phyloP scores from a whole-genome alignment of 2,888 invertebrate genomes.

The Drosophila antonietae region DNA sequence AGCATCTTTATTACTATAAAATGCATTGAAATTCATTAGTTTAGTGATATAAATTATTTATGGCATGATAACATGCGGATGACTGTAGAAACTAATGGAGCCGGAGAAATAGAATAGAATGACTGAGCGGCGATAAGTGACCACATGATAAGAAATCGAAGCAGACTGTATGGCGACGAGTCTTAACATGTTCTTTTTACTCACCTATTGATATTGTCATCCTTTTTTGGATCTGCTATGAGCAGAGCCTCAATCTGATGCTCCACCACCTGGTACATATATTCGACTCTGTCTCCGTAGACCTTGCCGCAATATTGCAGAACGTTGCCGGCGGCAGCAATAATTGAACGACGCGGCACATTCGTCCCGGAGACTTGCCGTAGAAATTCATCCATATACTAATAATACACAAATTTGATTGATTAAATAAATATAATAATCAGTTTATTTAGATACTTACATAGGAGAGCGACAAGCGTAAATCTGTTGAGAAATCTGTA shows the following conservation, averaged over 20 bases:
- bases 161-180: slow-evolving; percentile 38
- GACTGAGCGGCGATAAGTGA: slow-evolving; percentile 26
- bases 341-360: slow-evolving; percentile 29
- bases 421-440: background rate
- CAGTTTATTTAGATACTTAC: slow-evolving; percentile 62
- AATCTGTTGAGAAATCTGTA: slow-evolving; percentile 77
- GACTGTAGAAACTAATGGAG: background rate
- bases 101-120: slow-evolving; percentile 14
- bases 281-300: slow-evolving; percentile 81
- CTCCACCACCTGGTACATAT: slow-evolving; percentile 72
- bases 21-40: background rate
- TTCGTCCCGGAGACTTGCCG: slow-evolving; percentile 5
- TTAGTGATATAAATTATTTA: background rate
- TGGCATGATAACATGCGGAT: slow-evolving; percentile 2
- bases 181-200: slow-evolving; percentile 12
- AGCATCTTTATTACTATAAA: slow-evolving; percentile 16
- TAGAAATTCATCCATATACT: slow-evolving; percentile 79
- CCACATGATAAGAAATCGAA: slow-evolving; percentile 12
- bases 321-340: slow-evolving; percentile 58
- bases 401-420: background rate
- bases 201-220: slow-evolving; percentile 33
- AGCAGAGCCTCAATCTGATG: slow-evolving; percentile 70
- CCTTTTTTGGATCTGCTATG: slow-evolving; percentile 56
- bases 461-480: slow-evolving; percentile 75
- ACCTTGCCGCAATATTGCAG: slow-evolving; percentile 79